phyloP scores from a whole-genome alignment of 1,140 invertebrate species.

The Lysiphlebus fabarum region DNA sequence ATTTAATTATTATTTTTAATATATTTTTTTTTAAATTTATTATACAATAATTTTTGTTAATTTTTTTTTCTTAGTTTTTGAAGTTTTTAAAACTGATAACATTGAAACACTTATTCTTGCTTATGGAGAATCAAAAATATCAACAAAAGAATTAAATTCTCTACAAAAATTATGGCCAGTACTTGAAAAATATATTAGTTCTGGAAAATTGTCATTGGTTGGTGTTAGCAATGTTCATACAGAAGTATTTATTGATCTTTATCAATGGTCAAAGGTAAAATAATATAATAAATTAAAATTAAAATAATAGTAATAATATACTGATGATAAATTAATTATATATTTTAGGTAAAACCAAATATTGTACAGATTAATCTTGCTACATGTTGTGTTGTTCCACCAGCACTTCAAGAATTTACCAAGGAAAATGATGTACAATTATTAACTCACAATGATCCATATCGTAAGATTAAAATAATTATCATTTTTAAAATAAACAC shows the following conservation, averaged over 20 bases:
- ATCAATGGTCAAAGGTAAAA: constrained; percentile 70
- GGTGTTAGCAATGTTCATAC: constrained; percentile 90
- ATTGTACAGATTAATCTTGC: constrained; percentile 95
- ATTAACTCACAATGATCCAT: constrained; percentile 91
- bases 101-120: constrained; percentile 76
- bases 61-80: neutral
- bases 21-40: neutral
- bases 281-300: constrained; percentile 1
- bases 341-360: constrained; percentile 71
- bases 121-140: constrained; percentile 56
- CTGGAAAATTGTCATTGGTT: constrained; percentile 67
- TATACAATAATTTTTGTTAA: constrained; percentile 17
- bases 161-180: constrained; percentile 72
- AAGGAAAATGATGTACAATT: constrained; percentile 88
- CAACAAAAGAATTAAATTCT: constrained; percentile 59
- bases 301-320: neutral
- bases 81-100: constrained; percentile 61
- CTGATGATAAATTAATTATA: neutral
- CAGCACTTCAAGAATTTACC: constrained; percentile 83
- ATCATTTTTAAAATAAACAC: neutral
- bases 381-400: constrained; percentile 92
- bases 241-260: constrained; percentile 70
- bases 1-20: neutral
- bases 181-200: constrained; percentile 67
- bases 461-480: constrained; percentile 59